phyloP scores from a whole-genome alignment of 2,113 vertebrate species.

The Brachyhypopomus occidentalis region DNA sequence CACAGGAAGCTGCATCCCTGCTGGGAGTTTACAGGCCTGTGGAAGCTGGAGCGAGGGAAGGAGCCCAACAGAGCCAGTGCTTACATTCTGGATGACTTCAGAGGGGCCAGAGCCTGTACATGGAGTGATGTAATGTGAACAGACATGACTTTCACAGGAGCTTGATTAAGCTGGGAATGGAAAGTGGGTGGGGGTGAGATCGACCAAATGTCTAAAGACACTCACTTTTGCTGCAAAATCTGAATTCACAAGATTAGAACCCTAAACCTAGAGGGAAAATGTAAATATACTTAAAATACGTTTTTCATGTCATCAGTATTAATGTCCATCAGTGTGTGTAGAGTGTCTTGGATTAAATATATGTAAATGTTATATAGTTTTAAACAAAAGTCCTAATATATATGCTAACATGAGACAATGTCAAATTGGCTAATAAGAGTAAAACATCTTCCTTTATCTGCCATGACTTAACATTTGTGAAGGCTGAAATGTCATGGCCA shows the following conservation, averaged over 20 bases:
- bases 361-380: too few relatives aligned
- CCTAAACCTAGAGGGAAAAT: not conserved
- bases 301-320: not conserved
- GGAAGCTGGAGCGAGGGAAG: constrained; percentile 3
- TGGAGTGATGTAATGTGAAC: constrained; percentile 47
- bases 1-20: constrained; percentile 69
- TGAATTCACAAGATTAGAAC: not conserved
- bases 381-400: too few relatives aligned
- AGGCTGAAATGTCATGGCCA: too few relatives aligned
- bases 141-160: constrained; percentile 40
- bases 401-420: too few relatives aligned
- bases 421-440: too few relatives aligned
- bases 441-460: too few relatives aligned
- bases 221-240: not conserved
- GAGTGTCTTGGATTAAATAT: too few relatives aligned
- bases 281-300: too few relatives aligned
- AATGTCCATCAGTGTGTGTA: too few relatives aligned
- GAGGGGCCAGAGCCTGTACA: constrained; percentile 32
- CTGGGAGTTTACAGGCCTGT: constrained; percentile 43
- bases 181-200: constrained; percentile 38
- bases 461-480: too few relatives aligned
- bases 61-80: not conserved
- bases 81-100: constrained; percentile 13
- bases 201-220: constrained; percentile 38
- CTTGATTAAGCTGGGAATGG: constrained; percentile 49